phyloP scores from a whole-genome alignment of 30 jellyfish, hydroid and myxozoan species.

The Aurelia sp. region DNA sequence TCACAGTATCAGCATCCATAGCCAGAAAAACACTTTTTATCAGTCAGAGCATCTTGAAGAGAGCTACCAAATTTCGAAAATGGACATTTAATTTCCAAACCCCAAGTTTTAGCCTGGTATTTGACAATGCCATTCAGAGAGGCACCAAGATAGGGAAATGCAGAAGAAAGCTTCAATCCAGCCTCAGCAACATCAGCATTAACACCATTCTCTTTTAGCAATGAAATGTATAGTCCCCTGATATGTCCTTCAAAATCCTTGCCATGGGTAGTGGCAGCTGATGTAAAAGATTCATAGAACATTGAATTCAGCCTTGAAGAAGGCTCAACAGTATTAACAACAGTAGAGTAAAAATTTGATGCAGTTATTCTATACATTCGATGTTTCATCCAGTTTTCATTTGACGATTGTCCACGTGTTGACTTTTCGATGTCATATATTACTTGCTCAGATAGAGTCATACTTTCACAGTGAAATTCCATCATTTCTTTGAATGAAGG shows the following conservation, averaged over 20 bases:
- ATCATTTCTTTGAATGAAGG: conserved; percentile 44
- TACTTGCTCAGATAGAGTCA: conserved; percentile 1
- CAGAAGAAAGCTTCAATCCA: conserved; percentile 37
- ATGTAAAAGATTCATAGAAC: conserved; percentile 40
- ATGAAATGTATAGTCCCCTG: conserved; percentile 21
- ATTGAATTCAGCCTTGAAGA: conserved; percentile 34
- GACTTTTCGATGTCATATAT: conserved; percentile 11
- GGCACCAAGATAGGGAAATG: conserved; percentile 60
- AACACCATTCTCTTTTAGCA: conserved; percentile 39
- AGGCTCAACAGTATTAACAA: conserved; percentile 70
- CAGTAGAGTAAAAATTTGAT: conserved; percentile 58
- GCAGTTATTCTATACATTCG: conserved; percentile 53
- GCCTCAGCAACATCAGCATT: conserved; percentile 23
- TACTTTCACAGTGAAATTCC: conserved; percentile 28
- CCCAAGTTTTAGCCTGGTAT: conserved; percentile 22
- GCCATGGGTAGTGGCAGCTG: conserved; percentile 54
- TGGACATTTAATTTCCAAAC: conserved; percentile 38
- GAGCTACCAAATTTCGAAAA: conserved; percentile 20
- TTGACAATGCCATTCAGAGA: conserved; percentile 50
- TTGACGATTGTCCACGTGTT: conserved; percentile 49
- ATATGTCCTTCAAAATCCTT: conserved; percentile 44
- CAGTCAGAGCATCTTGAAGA: conserved; percentile 27
- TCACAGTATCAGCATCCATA: neutral
- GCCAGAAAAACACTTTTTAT: neutral
- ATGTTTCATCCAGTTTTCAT: conserved; percentile 23